Evolutionary conservation across 2,888 invertebrate species (phyloP), one percentile per base, ranked within the genome.

Genomic region (Drosophila meridiana): DNA sequence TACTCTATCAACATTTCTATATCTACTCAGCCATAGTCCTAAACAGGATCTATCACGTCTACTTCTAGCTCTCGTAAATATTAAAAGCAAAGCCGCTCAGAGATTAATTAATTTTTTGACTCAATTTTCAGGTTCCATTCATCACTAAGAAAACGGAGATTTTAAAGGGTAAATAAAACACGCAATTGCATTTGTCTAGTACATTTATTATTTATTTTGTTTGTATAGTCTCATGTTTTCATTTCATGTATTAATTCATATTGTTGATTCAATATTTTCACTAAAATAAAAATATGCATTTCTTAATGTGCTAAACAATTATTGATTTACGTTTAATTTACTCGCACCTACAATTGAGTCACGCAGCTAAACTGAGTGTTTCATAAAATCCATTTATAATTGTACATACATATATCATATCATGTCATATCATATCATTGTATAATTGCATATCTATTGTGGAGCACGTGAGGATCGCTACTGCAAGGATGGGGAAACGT

Each of bases 211-310:
- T 85, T 78, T 74, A 79, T 82, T 72, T 84, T 76, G 42, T 69
- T 79, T 74, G 82, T 87, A 86, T 79, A 85, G 85, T 85, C 88
- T 85, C 80, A 88, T 86, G 88, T 86, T 86, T 86, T 88, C 85
- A 86, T 80, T 88, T 85, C 80, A 84, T 79, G 75, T 78, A 83
- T 73, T 76, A 68, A 63, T 73, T 68, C 28, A 69, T 73, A 50
- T 48, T 64, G 50, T 73, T 61, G 74, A 56, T 73, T 74, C 59
- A 88, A 86, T 83, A 86, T 86, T 86, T 87, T 83, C 76, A 72
- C 85, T 86, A 86, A 86, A 80, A 86, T 85, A 85, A 85, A 85
- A 86, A 86, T 86, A 83, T 83, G 71, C 71, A 61, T 75, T 73
- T 74, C 72, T 83, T 82, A 83, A 67, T 56, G 58, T 32, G 38